phyloP scores from a whole-genome alignment of 2,888 invertebrate genomes.

The Drosophila picticornis region DNA sequence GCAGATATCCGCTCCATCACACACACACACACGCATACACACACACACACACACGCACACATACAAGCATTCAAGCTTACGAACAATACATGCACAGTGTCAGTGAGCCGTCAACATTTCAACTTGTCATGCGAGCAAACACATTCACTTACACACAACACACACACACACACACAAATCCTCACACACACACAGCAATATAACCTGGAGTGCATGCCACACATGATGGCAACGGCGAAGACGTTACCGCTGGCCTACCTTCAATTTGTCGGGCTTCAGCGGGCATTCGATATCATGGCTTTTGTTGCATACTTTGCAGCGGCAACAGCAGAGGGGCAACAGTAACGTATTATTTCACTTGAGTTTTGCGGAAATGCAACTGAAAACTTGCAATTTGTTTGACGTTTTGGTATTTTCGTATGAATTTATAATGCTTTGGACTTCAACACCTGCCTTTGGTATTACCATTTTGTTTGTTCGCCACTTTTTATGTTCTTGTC shows the following conservation, averaged over 20 bases:
- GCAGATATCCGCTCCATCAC: slow-evolving; percentile 37
- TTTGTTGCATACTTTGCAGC: slow-evolving; percentile 66
- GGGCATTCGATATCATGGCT: slow-evolving; percentile 58
- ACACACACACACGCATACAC: slow-evolving; percentile 31
- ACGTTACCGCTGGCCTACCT: slow-evolving; percentile 68
- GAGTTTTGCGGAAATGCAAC: slow-evolving; percentile 79
- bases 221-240: slow-evolving; percentile 47
- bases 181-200: neutral
- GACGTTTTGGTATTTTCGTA: slow-evolving; percentile 75
- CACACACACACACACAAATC: slow-evolving; percentile 3
- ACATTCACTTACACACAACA: slow-evolving; percentile 36
- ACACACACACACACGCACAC: slow-evolving; percentile 28
- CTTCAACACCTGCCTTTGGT: slow-evolving; percentile 73
- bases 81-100: slow-evolving; percentile 50
- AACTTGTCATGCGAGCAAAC: slow-evolving; percentile 75
- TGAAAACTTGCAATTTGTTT: slow-evolving; percentile 80
- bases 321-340: neutral
- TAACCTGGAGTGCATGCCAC: neutral
- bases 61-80: slow-evolving; percentile 8
- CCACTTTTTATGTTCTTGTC: slow-evolving; percentile 38
- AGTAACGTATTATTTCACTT: slow-evolving; percentile 75
- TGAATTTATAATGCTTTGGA: slow-evolving; percentile 73
- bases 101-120: slow-evolving; percentile 78
- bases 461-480: slow-evolving; percentile 39
- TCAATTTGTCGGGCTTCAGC: slow-evolving; percentile 73